Base-by-base conservation (phyloP, 2,888 invertebrate species). In the Camponotus fellah region DNA sequence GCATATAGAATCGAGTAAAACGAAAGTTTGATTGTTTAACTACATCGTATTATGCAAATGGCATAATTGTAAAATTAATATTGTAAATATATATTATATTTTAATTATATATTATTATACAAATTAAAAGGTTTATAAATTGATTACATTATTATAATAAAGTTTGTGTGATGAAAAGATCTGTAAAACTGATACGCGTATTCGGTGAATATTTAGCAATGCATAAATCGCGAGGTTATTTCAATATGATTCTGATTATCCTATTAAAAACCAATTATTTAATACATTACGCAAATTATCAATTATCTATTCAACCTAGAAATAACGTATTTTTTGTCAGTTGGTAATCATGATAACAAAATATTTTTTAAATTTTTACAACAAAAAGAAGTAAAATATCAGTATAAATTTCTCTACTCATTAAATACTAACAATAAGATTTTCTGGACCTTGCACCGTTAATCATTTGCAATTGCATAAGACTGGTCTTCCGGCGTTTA, bases 401-500 rank as follows among this genome's bases (percentile, higher is more conserved):
- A 37, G 40, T 75, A 46, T 21, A 64, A 46, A 64, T 49, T 37
- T 62, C 14, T 32, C 60, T 62, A 62, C 60, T 14, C 4, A 8
- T 32, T 12, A 9, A 40, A 49, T 21, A 9, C 8, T 5, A 26
- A 26, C 26, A 26, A 26, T 26, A 62, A 53, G 3, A 1, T 71
- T 72, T 69, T 21, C 21, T 26, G 3, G 6, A 58, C 6, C 21
- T 21, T 40, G 9, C 14, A 21, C 12, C 34, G 40, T 79, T 69
- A 79, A 34, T 80, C 60, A 9, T 17, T 26, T 60, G 26, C 79
- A 56, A 26, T 79, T 68, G 66, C 26, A 14, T 21, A 26, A 66
- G 34, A 66, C 26, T 65, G 77, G 77, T 21, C 49, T 58, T 65
- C 21, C 58, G 68, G 34, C 68, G 62, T 58, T 72, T 68, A 34